Conservation (phyloP, 2,113 vertebrate genomes). For the Mesoclemmys tuberculata region DNA sequence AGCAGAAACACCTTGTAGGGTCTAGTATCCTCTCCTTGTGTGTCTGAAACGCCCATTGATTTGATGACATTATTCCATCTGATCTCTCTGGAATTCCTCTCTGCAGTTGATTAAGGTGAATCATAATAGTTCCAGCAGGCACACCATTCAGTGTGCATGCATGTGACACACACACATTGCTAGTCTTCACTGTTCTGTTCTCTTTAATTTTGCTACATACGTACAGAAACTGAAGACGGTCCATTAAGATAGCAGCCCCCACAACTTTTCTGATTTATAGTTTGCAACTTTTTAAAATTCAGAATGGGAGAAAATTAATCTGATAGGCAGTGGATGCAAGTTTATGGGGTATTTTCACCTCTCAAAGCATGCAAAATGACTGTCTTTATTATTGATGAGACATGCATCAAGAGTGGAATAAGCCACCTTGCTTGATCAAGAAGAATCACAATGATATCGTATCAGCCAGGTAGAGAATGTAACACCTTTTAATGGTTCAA, state of each 20-base stretch:
- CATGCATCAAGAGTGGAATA: rapidly evolving
- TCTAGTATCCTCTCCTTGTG: neutral
- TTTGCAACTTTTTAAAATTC: neutral
- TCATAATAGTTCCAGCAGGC: neutral
- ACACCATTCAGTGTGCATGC: neutral
- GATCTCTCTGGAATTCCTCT: neutral
- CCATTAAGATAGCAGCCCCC: neutral
- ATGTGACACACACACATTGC: neutral
- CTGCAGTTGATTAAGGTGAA: neutral
- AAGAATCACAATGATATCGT: neutral
- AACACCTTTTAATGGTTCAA: neutral
- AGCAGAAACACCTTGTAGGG: conserved; percentile 16
- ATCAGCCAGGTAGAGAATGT: rapidly evolving
- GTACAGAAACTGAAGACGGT: neutral
- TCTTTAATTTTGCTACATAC: conserved; percentile 3
- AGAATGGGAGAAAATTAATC: rapidly evolving
- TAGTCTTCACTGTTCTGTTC: neutral
- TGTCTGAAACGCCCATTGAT: neutral
- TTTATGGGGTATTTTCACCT: neutral
- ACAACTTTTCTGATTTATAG: neutral
- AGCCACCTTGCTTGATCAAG: neutral
- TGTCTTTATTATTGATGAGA: neutral
- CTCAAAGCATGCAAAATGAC: neutral
- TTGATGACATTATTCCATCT: neutral
- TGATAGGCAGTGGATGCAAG: neutral